A percentile compares a stretch with the other conserved stretches of the same genome.
Conservation (phyloP, 2,888 invertebrate genomes). For the Tupiocoris notatus region DNA sequence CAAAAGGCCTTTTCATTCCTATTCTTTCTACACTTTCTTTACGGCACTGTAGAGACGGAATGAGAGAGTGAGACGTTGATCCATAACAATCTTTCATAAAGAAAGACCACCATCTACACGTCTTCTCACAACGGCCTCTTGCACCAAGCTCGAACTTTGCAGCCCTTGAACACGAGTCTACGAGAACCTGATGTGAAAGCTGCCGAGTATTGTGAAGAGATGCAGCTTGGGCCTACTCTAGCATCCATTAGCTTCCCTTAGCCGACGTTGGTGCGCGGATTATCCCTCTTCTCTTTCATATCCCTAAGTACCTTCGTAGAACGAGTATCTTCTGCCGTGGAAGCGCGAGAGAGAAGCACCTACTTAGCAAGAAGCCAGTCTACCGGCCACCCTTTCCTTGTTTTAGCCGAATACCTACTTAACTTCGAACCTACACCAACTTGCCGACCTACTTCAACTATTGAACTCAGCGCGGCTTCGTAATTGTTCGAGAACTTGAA, state of each 20-base stretch:
- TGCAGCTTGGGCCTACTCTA: not conserved
- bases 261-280: not conserved
- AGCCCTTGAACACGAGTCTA: not conserved
- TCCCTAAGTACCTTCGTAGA: not conserved
- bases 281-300: not conserved
- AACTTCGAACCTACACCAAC: not conserved
- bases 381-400: not conserved
- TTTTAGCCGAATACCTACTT: not conserved
- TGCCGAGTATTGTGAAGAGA: not conserved
- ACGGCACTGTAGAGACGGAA: not conserved
- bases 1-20: not conserved
- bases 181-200: not conserved
- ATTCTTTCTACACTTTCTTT: not conserved
- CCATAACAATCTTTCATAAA: not conserved
- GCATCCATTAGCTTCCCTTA: not conserved
- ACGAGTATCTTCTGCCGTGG: not conserved
- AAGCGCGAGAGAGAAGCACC: not conserved
- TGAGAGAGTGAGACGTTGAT: slow-evolving; percentile 1
- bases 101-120: no score
- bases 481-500: not conserved
- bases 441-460: not conserved
- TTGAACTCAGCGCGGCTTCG: not conserved
- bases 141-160: not conserved
- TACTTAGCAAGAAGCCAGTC: not conserved
- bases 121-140: not conserved